A percentile compares a stretch with the other conserved stretches of the same genome.
These are phyloP conservation scores for Enteromius trimaculatus DNA, from an alignment of 2,797 vertebrate genomes.

Conservation along the genomic window DNA sequence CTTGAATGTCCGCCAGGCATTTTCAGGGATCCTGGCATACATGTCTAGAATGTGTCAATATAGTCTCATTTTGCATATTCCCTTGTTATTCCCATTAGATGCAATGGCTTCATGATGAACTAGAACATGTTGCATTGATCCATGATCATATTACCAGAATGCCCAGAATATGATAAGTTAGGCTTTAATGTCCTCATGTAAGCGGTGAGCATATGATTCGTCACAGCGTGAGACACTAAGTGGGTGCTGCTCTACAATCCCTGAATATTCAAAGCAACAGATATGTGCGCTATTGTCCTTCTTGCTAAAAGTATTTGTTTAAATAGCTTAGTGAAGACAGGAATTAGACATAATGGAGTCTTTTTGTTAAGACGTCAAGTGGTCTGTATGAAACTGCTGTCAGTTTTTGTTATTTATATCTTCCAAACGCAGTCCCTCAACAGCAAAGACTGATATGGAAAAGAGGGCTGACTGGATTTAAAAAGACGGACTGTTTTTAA, in stretches of 20 bases:
- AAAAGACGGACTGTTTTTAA: slow-evolving; percentile 5
- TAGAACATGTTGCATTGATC: slow-evolving; percentile 28
- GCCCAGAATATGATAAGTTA: slow-evolving; percentile 35
- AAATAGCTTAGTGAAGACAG: slow-evolving; percentile 12
- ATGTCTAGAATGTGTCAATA: neutral
- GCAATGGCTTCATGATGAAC: neutral
- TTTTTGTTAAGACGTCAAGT: slow-evolving; percentile 20
- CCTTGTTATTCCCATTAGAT: slow-evolving; percentile 27
- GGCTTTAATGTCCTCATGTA: slow-evolving; percentile 43
- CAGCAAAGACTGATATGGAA: neutral
- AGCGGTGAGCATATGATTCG: slow-evolving; percentile 40
- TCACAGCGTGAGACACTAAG: slow-evolving; percentile 29
- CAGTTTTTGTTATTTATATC: slow-evolving; percentile 5
- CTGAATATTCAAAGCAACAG: slow-evolving; percentile 20
- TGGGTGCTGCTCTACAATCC: neutral
- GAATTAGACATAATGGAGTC: slow-evolving; percentile 6
- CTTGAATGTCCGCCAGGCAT: slow-evolving; percentile 2
- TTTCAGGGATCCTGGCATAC: slow-evolving; percentile 11
- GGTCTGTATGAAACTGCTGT: slow-evolving; percentile 20
- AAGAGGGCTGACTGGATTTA: neutral
- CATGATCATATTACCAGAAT: slow-evolving; percentile 49
- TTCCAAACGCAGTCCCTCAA: neutral
- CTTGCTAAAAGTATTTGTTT: neutral
- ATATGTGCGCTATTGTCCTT: neutral
- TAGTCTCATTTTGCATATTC: neutral